phyloP scores from a whole-genome alignment of 2,888 invertebrate species.

The Limnephilus rhombicus region DNA sequence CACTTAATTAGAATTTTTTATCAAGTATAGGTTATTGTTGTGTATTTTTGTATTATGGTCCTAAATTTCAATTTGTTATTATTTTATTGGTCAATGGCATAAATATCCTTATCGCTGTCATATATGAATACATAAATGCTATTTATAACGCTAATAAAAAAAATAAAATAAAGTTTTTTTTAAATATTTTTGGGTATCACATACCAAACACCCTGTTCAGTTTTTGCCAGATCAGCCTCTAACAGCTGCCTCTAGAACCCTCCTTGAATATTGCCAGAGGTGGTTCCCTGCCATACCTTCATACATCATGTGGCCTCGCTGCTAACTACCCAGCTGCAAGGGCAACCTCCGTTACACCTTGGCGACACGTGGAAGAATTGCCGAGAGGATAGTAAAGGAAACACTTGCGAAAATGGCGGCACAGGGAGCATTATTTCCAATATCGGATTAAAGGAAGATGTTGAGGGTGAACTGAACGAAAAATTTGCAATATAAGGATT shows the following conservation, averaged over 20 bases:
- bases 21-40: no score
- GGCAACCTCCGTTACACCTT: not conserved
- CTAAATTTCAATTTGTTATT: no score
- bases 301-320: not conserved
- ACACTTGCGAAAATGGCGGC: not conserved
- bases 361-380: not conserved
- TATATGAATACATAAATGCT: no score
- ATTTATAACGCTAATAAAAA: no score
- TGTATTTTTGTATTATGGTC: no score
- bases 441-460: not conserved
- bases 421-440: not conserved
- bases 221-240: not conserved
- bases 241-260: slow-evolving; percentile 1
- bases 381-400: not conserved
- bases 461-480: not conserved
- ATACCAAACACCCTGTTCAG: not conserved
- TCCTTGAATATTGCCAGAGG: not conserved
- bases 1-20: no score
- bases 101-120: no score
- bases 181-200: not conserved
- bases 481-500: no score
- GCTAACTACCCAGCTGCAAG: not conserved
- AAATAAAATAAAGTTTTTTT: no score
- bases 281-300: not conserved
- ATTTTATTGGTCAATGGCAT: no score